Conservation (phyloP, 2,888 invertebrate species). For the Sturmia bella region DNA sequence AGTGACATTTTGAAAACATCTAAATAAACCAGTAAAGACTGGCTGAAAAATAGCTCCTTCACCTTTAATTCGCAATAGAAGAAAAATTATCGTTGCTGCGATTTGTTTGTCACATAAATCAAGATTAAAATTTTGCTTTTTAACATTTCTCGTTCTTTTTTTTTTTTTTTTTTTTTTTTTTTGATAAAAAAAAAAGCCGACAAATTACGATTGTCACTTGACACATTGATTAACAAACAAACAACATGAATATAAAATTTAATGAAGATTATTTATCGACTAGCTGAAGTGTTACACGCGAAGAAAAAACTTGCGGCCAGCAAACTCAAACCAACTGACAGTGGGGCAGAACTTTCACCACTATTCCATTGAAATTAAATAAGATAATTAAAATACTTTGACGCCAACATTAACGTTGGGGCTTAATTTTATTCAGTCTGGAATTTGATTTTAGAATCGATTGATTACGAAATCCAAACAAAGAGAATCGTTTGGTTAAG, state of each 20-base stretch:
- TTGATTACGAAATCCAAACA: no score
- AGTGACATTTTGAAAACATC: constrained; percentile 21
- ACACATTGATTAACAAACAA: constrained; percentile 23
- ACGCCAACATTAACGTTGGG: no score
- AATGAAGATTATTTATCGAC: constrained; percentile 28
- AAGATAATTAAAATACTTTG: no score
- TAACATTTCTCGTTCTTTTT: no score
- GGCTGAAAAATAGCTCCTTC: neutral
- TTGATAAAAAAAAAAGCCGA: constrained; percentile 35
- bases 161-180: no score
- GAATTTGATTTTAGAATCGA: no score
- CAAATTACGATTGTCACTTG: constrained; percentile 48
- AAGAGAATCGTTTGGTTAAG: no score
- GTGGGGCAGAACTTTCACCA: no score
- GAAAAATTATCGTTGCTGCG: constrained; percentile 4
- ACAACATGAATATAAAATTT: constrained; percentile 7
- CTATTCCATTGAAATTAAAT: no score
- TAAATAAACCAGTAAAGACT: neutral
- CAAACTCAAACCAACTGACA: no score
- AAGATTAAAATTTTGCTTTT: constrained; percentile 20
- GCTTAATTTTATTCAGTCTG: no score
- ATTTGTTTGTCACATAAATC: constrained; percentile 34
- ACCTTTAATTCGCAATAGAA: constrained; percentile 20
- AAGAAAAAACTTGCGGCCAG: no score
- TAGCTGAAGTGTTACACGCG: neutral